Base-by-base conservation (phyloP, 2,888 invertebrate genomes). In the Oscheius sp. region DNA sequence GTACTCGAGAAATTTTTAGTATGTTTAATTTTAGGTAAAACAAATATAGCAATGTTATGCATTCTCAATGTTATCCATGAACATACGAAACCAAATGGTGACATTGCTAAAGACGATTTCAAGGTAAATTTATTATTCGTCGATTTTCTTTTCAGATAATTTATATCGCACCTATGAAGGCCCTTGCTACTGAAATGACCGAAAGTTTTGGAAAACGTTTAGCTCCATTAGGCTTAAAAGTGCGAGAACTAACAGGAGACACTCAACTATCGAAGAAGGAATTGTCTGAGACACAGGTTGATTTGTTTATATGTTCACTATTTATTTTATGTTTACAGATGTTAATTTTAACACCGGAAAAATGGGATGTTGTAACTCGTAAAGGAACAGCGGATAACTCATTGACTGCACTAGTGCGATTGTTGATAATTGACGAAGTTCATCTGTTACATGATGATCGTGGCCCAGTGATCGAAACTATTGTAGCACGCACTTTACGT, bases 81-180 rank as follows among this genome's bases (percentile, higher is more conserved):
- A 76, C 93, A 95, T 88, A 95, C 64, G 92, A 93, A 82, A 82
- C 68, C 72, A 58, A 92, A 93, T 81, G 93, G 93, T 71, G 91
- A 94, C 2, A 93, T 97, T 70, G 92, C 93, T 90, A 94, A 93
- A 86, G 93, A 96, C 90, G 93, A 94, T 85, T 98, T 98, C 88
- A 98, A 98, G 92, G 94, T 94, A 27, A 7, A 27, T n/a, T 43
- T 18, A 1, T 61, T 16, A 35, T 16, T 9, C 12, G 5, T 43
- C 18, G 12, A 13, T n/a, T 16, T 1, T 43, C 6, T 66, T 16
- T 90, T 23, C 88, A 94, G 93, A 95, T 99, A 84, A 94, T 99
- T 64, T 99, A 99, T 90, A 94, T 99, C 82, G 98, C 98, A 0
- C 99, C 99, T 1, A 99, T 99, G 99, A 99, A 99, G 91, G 99